Conservation (phyloP, 2,888 invertebrate species). For the Hyposoter dolosus region DNA sequence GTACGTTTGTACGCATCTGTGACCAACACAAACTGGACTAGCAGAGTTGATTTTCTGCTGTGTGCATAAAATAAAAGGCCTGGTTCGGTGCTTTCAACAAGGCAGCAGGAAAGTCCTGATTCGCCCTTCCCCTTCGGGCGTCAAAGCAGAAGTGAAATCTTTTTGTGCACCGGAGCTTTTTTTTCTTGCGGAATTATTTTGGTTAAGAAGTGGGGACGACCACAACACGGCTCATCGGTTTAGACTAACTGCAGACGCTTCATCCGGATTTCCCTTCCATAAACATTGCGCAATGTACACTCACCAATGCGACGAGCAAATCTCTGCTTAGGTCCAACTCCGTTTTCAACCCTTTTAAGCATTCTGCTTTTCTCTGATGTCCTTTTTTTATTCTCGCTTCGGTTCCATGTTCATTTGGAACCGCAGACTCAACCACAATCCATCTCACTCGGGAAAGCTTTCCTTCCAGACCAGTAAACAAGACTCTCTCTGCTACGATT, state of each 20-base stretch:
- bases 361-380: slow-evolving; percentile 22
- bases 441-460: slow-evolving; percentile 19
- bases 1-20: neutral
- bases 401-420: slow-evolving; percentile 30
- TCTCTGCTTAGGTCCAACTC: slow-evolving; percentile 34
- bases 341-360: slow-evolving; percentile 16
- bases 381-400: slow-evolving; percentile 18
- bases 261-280: slow-evolving; percentile 1
- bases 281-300: slow-evolving; percentile 27
- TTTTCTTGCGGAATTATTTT: slow-evolving; percentile 49
- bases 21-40: neutral
- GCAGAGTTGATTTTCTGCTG: slow-evolving; percentile 45
- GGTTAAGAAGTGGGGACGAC: slow-evolving; percentile 19
- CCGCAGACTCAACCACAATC: slow-evolving; percentile 38
- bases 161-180: slow-evolving; percentile 14
- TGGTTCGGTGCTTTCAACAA: slow-evolving; percentile 15
- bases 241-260: slow-evolving; percentile 17
- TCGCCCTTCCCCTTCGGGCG: neutral
- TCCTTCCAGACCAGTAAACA: slow-evolving; percentile 26
- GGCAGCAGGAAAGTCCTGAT: slow-evolving; percentile 2
- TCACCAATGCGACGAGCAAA: slow-evolving; percentile 55
- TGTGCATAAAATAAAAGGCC: slow-evolving; percentile 44
- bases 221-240: slow-evolving; percentile 19
- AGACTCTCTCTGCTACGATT: slow-evolving; percentile 25
- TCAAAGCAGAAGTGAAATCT: slow-evolving; percentile 17